phyloP scores from a whole-genome alignment of 2,113 vertebrate genomes.

The Callopanchax toddi region DNA sequence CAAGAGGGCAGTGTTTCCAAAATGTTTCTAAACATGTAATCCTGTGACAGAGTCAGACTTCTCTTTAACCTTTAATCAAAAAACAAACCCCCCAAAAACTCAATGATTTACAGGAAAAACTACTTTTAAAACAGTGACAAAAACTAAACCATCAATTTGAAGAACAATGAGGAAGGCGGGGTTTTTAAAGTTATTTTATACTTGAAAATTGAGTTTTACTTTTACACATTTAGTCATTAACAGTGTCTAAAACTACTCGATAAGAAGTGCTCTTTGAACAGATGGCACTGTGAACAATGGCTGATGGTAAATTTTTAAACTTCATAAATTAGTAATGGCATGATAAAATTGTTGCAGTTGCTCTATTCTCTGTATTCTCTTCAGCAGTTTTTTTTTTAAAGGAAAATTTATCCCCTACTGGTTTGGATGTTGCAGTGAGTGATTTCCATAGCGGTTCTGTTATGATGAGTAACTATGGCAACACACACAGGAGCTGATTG shows the following conservation, averaged over 20 bases:
- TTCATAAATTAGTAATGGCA: neutral
- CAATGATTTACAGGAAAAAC: no score
- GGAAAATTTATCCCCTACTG: neutral
- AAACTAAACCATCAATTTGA: no score
- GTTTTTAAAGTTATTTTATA: no score
- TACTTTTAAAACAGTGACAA: no score
- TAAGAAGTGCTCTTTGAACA: neutral
- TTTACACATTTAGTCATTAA: no score
- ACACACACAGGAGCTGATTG: neutral
- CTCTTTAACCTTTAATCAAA: no score
- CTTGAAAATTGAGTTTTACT: no score
- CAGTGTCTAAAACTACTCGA: no score
- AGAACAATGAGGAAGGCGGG: no score
- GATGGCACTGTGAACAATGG: neutral
- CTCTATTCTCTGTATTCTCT: neutral
- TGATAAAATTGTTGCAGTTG: neutral
- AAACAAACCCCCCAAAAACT: no score
- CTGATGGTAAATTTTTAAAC: neutral
- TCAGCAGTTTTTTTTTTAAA: neutral
- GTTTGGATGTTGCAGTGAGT: neutral
- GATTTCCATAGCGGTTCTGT: neutral
- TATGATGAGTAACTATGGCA: neutral
- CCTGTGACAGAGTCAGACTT: neutral
- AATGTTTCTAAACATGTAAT: no score
- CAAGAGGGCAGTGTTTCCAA: slow-evolving; percentile 45